phyloP scores from a whole-genome alignment of 2,888 invertebrate species.

The Archips crataeganus region DNA sequence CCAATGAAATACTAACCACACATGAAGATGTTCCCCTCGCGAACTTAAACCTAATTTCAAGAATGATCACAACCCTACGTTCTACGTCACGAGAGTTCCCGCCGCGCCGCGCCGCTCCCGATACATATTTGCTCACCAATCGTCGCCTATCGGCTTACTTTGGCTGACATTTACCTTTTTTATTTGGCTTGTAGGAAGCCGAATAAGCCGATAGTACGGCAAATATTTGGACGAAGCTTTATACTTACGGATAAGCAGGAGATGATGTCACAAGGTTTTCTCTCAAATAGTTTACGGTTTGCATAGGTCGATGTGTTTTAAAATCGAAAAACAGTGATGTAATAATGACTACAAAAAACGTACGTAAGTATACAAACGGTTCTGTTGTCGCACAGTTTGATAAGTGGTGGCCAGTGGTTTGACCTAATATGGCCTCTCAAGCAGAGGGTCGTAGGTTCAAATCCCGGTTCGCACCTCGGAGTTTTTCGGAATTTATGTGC shows the following conservation, averaged over 20 bases:
- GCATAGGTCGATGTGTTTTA: background rate
- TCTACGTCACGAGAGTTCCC: background rate
- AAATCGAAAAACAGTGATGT: background rate
- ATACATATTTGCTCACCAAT: constrained; percentile 1
- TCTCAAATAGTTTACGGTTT: background rate
- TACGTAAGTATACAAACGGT: too few species aligned
- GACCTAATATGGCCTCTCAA: too few species aligned
- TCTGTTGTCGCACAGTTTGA: too few species aligned
- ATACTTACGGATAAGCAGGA: background rate
- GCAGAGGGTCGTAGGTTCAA: too few species aligned
- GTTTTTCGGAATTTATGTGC: too few species aligned
- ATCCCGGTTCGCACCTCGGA: too few species aligned
- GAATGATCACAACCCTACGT: too few species aligned
- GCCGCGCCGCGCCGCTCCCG: background rate
- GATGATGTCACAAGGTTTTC: background rate
- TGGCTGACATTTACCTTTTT: constrained; percentile 5
- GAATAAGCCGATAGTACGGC: background rate
- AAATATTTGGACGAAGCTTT: background rate
- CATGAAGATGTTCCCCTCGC: too few species aligned
- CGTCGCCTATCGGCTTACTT: background rate
- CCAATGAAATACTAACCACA: too few species aligned
- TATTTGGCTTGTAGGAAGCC: background rate
- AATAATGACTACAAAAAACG: background rate
- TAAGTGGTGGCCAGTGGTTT: too few species aligned
- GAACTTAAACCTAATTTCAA: too few species aligned